A percentile compares a stretch with the other conserved stretches of the same genome.
Conservation (phyloP, 2,797 vertebrate species). For the Sebastes hubbsi region DNA sequence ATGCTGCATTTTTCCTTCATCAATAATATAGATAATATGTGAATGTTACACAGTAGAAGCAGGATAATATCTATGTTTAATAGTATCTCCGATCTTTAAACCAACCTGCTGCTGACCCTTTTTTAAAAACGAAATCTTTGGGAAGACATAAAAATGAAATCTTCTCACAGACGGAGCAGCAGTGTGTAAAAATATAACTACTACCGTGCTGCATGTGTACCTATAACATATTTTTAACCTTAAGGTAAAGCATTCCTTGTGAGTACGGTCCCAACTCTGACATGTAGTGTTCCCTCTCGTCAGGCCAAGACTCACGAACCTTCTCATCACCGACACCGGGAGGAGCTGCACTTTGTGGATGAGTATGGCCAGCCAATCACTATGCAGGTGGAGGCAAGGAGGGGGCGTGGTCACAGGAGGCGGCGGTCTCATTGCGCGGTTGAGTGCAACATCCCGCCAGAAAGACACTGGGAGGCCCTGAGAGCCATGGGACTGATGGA, state of each 20-base stretch:
- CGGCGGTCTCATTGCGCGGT: conserved; percentile 33
- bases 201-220: background rate
- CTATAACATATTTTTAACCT: background rate
- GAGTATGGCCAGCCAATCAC: conserved; percentile 75
- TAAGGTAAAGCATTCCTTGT: background rate
- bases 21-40: background rate
- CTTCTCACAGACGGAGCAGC: background rate
- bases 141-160: background rate
- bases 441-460: conserved; percentile 60
- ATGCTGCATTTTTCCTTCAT: background rate
- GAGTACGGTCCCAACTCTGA: background rate
- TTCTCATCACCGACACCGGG: conserved; percentile 43
- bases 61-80: background rate
- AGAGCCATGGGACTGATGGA: conserved; percentile 74
- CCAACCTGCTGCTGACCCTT: background rate
- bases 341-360: conserved; percentile 72
- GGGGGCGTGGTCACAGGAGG: conserved; percentile 57
- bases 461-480: conserved; percentile 74
- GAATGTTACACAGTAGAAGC: too few relatives aligned
- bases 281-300: background rate
- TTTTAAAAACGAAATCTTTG: background rate
- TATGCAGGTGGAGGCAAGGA: conserved; percentile 66
- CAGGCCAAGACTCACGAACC: conserved; percentile 66
- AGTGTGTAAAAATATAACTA: background rate
- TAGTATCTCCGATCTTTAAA: background rate